phyloP scores from a whole-genome alignment of 2,113 vertebrate species.

The Bufo gargarizans region DNA sequence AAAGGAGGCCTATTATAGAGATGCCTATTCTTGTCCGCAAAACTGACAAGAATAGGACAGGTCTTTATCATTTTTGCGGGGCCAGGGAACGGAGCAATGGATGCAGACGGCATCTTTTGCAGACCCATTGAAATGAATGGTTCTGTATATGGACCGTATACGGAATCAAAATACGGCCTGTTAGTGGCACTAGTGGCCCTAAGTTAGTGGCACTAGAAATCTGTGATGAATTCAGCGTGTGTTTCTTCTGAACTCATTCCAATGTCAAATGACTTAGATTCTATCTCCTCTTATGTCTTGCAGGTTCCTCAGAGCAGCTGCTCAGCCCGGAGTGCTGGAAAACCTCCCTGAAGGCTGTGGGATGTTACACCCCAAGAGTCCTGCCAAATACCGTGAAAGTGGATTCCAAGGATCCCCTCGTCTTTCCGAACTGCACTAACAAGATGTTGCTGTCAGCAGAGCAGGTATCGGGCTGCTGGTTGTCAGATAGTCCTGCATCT shows the following conservation, averaged over 20 bases:
- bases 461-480: constrained; percentile 73
- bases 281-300: background rate
- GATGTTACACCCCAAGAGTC: constrained; percentile 70
- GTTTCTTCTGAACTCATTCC: too few relatives aligned
- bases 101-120: too few relatives aligned
- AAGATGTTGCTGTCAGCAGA: constrained; percentile 80
- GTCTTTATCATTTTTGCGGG: too few relatives aligned
- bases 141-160: too few relatives aligned
- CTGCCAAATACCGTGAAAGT: constrained; percentile 59
- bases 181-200: too few relatives aligned
- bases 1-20: too few relatives aligned
- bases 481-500: background rate
- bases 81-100: too few relatives aligned
- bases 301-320: constrained; percentile 91
- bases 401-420: constrained; percentile 62
- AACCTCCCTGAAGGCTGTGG: constrained; percentile 82
- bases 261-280: too few relatives aligned
- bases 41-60: too few relatives aligned
- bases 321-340: constrained; percentile 94
- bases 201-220: background rate
- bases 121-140: too few relatives aligned
- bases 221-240: background rate
- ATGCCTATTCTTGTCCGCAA: too few relatives aligned
- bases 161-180: background rate
- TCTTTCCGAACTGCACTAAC: constrained; percentile 60